These are phyloP conservation scores for Parotia lawesii DNA, from an alignment of 2,113 vertebrate species.

Conservation along the genomic window DNA sequence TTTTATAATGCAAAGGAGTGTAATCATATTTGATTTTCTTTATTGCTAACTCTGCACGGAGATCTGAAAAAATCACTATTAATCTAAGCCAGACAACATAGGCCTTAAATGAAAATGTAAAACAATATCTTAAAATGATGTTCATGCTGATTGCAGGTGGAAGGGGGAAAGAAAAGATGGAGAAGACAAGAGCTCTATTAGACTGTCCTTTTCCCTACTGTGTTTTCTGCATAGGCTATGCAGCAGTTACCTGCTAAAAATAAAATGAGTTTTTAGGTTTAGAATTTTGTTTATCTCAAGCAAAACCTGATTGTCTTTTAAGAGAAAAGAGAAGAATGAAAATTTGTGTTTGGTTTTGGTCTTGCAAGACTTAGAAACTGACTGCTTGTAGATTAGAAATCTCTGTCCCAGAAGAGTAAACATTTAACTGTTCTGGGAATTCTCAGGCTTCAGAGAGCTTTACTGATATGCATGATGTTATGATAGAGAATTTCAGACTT, in stretches of 20 bases:
- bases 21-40: slow-evolving; percentile 18
- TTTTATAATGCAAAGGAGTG: slow-evolving; percentile 5
- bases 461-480: neutral
- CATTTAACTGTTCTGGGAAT: neutral
- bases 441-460: neutral
- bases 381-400: neutral
- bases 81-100: neutral
- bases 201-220: neutral
- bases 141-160: neutral
- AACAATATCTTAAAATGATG: neutral
- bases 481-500: neutral
- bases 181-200: neutral
- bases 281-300: neutral
- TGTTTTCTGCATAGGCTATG: neutral
- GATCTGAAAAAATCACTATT: neutral
- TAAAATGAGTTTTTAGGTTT: neutral
- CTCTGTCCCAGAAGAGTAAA: neutral
- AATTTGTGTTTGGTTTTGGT: neutral
- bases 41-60: neutral
- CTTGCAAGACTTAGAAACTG: neutral
- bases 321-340: neutral
- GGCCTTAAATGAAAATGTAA: slow-evolving; percentile 14
- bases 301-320: neutral
- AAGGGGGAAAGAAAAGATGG: neutral
- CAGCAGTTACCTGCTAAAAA: neutral